A percentile compares a stretch with the other conserved stretches of the same genome.
Conservation (phyloP, 1,140 invertebrate species). For the Drosophila sproati region DNA sequence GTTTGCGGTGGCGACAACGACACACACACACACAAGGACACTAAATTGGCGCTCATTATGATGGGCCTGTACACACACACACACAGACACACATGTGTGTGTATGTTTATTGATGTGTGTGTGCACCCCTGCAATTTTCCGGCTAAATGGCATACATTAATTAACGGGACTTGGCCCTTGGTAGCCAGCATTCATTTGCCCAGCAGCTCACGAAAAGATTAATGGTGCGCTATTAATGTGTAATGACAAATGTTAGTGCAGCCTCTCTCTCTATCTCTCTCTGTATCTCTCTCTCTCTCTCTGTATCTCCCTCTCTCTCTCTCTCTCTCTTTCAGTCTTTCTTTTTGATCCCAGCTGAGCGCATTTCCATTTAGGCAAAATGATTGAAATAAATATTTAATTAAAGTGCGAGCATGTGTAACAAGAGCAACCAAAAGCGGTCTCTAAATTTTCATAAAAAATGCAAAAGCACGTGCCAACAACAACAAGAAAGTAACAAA, state of each 20-base stretch:
- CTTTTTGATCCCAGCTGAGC: constrained; percentile 40
- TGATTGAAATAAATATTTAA: constrained; percentile 82
- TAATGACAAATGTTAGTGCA: constrained; percentile 82
- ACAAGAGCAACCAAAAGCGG: constrained; percentile 38
- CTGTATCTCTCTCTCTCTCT: not conserved
- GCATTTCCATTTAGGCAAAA: constrained; percentile 65
- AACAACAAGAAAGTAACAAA: constrained; percentile 15
- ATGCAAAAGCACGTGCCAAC: constrained; percentile 68
- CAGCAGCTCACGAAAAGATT: constrained; percentile 74
- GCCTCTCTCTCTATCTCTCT: constrained; percentile 1
- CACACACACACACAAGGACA: constrained; percentile 53
- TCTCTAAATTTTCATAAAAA: constrained; percentile 82
- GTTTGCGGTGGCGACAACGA: constrained; percentile 75
- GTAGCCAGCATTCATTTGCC: constrained; percentile 59
- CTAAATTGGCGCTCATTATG: constrained; percentile 81
- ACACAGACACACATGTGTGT: constrained; percentile 26
- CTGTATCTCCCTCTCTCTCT: not conserved
- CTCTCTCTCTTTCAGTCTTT: constrained; percentile 27
- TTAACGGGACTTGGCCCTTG: constrained; percentile 71
- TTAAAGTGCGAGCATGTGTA: constrained; percentile 64
- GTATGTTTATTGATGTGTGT: constrained; percentile 35
- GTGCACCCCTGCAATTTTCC: constrained; percentile 77
- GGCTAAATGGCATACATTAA: constrained; percentile 83
- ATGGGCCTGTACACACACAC: constrained; percentile 46
- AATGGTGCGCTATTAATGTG: constrained; percentile 82